These are phyloP conservation scores for Coregonus ussuriensis DNA, from an alignment of 2,797 vertebrate genomes.

Conservation along the genomic window DNA sequence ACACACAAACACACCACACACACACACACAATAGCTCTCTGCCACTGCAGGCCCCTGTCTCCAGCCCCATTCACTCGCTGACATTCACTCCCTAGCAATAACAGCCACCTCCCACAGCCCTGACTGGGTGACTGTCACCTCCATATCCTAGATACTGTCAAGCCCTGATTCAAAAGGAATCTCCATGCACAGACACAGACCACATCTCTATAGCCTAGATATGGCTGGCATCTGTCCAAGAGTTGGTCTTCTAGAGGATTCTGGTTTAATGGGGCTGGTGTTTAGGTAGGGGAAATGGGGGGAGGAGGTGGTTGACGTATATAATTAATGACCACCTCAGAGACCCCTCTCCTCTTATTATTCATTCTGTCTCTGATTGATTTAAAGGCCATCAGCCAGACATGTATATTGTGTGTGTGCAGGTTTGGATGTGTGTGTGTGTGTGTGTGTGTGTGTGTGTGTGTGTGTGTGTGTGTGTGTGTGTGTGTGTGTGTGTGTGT, in stretches of 20 bases:
- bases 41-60: background rate
- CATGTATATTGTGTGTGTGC: slow-evolving; percentile 15
- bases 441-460: slow-evolving; percentile 17
- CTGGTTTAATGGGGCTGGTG: background rate
- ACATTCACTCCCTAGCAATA: slow-evolving; percentile 45
- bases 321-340: slow-evolving; percentile 55
- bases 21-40: background rate
- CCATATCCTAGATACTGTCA: background rate
- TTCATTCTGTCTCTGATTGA: slow-evolving; percentile 39
- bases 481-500: background rate
- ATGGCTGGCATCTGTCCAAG: slow-evolving; percentile 1
- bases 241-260: background rate
- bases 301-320: slow-evolving; percentile 34
- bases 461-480: slow-evolving; percentile 23
- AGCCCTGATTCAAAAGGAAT: background rate
- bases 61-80: slow-evolving; percentile 47
- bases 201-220: too few species aligned
- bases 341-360: slow-evolving; percentile 6
- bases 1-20: slow-evolving; percentile 17
- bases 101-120: background rate
- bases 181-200: background rate
- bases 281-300: slow-evolving; percentile 1
- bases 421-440: slow-evolving; percentile 25
- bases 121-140: background rate
- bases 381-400: slow-evolving; percentile 45